Base-by-base conservation (phyloP, 2,888 invertebrate species). In the Conops quadrifasciatus region DNA sequence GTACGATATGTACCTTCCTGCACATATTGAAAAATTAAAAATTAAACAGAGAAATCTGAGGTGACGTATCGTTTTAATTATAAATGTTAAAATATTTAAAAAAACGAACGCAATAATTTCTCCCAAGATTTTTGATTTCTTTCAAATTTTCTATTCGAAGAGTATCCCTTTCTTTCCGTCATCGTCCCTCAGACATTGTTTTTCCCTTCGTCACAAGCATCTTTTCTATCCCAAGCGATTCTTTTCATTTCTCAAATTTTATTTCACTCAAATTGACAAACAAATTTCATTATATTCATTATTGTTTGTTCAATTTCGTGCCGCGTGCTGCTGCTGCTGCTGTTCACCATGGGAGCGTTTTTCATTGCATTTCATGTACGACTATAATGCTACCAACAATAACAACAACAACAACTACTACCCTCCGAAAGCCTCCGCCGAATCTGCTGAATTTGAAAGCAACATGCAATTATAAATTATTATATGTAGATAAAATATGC, bases 401-500 rank as follows among this genome's bases (percentile, higher is more conserved):
- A 53, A 13, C 30, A 1, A 43, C 26, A 26, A 24, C 56, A 24
- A 4, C 26, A 56, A 56, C 26, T 36, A 36, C 36, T 9, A 4
- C 9, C 9, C 36, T 36, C 9, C 9, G 9, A 36, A 36, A 4
- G 5, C 26, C 28, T 1, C 28, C 16, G 26, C 58, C 26, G 2
- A 49, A 19, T 13, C 49, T 26, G 45, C 15, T 9, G 9, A 3
- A 28, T 36, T 19, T 60, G 19, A 68, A 60, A 26, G 49, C 68
- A 21, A 60, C 68, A 68, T 62, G 62, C 60, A 68, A 68, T 68
- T 62, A 62, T 62, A 68, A 68, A 60, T 68, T 68, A 68, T 68
- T 68, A 68, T 68, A 60, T 68, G 28, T 24, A 68, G 68, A 68
- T 68, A 62, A 60, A 68, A 60, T 63, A 2, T 51, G 19, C 51